These are phyloP conservation scores for Asteroscopus sphinx DNA, from an alignment of 2,888 invertebrate genomes.

Conservation along the genomic window DNA sequence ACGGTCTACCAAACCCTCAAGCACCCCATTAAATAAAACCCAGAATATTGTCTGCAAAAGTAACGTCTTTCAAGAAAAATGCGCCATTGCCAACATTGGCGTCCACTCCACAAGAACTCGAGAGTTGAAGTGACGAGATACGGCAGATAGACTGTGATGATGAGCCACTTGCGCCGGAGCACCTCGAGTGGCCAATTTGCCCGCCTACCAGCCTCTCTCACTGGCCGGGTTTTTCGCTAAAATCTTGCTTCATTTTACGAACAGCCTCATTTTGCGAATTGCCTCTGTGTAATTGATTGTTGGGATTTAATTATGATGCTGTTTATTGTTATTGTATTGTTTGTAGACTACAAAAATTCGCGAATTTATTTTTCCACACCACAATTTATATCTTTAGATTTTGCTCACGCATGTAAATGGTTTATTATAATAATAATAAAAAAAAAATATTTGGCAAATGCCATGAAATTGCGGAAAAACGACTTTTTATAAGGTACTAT, in stretches of 20 bases:
- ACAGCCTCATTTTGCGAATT: conserved; percentile 11
- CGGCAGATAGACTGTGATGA: conserved; percentile 31
- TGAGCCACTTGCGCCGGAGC: conserved; percentile 41
- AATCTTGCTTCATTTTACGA: conserved; percentile 35
- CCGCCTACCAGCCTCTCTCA: conserved; percentile 29
- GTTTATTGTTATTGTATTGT: no score
- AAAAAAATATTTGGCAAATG: no score
- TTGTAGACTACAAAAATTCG: no score
- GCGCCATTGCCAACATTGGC: conserved; percentile 21
- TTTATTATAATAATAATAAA: no score
- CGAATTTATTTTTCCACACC: no score
- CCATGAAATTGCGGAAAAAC: no score
- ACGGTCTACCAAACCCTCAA: no score
- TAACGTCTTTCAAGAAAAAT: conserved; percentile 14
- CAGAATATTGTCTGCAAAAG: not conserved
- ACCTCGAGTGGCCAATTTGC: conserved; percentile 61
- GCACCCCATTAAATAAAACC: not conserved
- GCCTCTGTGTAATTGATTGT: conserved; percentile 4
- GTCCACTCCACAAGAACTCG: conserved; percentile 25
- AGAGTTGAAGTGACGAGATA: conserved; percentile 33
- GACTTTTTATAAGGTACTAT: no score
- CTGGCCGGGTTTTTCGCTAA: conserved; percentile 24
- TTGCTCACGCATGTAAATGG: no score
- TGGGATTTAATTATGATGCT: not conserved
- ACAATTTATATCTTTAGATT: no score